Conservation (phyloP, 2,888 invertebrate species). For the Oxytorus armatus region DNA sequence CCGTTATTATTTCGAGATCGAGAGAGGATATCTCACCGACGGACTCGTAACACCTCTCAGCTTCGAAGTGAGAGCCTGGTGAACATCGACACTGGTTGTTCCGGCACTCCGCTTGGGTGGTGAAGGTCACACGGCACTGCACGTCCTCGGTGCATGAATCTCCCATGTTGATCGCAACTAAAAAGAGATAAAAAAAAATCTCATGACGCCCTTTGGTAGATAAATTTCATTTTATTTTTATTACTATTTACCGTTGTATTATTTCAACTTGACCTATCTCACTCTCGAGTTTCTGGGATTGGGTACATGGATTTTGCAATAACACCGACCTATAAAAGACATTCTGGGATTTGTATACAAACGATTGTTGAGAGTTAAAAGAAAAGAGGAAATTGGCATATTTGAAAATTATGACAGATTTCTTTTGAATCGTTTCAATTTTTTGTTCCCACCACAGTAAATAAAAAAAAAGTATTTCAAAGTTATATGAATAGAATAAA, state of each 20-base stretch:
- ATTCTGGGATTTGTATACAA: too few species aligned
- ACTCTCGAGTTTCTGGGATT: not conserved
- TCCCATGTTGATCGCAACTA: constrained; percentile 79
- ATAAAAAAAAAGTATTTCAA: too few species aligned
- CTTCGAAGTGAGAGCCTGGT: constrained; percentile 79
- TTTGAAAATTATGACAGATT: too few species aligned
- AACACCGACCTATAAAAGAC: too few species aligned
- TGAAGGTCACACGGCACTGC: constrained; percentile 82
- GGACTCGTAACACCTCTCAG: constrained; percentile 81
- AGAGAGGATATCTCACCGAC: constrained; percentile 75
- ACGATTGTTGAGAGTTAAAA: too few species aligned
- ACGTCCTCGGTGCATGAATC: constrained; percentile 81
- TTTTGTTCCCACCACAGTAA: too few species aligned
- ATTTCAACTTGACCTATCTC: too few species aligned
- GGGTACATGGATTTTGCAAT: too few species aligned
- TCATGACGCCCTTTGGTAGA: constrained; percentile 4
- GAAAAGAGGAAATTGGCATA: too few species aligned
- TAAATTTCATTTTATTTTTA: not conserved
- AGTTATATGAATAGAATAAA: too few species aligned
- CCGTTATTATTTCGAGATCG: too few species aligned
- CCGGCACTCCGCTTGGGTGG: constrained; percentile 81
- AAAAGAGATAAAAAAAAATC: constrained; percentile 53
- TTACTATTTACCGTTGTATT: not conserved
- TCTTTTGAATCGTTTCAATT: too few species aligned
- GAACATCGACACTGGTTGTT: constrained; percentile 80